phyloP scores from a whole-genome alignment of 2,797 vertebrate species.

The Pterois miles region DNA sequence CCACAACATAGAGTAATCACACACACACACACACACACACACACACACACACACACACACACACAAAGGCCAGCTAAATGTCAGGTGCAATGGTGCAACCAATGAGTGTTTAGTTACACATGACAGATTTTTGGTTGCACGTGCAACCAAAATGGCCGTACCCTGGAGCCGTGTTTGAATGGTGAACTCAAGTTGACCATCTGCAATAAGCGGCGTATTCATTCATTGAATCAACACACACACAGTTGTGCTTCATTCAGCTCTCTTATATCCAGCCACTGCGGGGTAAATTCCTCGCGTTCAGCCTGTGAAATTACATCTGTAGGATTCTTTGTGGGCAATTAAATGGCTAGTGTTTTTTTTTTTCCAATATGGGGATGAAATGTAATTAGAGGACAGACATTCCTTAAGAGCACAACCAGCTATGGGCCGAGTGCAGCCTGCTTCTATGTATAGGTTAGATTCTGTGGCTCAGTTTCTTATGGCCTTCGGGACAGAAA shows the following conservation, averaged over 20 bases:
- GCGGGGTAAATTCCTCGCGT: conserved; percentile 58
- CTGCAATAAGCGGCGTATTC: not conserved
- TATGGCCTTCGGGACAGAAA: conserved; percentile 4
- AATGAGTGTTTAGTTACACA: no score
- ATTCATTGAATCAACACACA: conserved; percentile 7
- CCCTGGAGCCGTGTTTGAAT: not conserved
- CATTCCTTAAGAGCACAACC: conserved; percentile 55
- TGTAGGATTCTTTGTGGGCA: conserved; percentile 45
- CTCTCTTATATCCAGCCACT: conserved; percentile 11
- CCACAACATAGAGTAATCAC: no score
- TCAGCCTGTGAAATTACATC: conserved; percentile 65
- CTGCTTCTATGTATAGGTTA: conserved; percentile 22
- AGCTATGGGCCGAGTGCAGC: conserved; percentile 45
- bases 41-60: no score
- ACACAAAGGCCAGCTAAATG: no score
- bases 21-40: no score
- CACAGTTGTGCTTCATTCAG: conserved; percentile 4
- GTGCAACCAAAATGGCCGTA: no score
- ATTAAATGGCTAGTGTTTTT: conserved; percentile 39
- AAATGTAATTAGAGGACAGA: conserved; percentile 69
- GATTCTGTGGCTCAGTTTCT: conserved; percentile 31
- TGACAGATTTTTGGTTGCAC: no score
- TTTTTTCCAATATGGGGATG: conserved; percentile 42
- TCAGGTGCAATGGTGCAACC: no score
- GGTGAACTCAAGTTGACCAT: not conserved